phyloP scores from a whole-genome alignment of 2,888 invertebrate species.

The Mimumesa dahlbomi region DNA sequence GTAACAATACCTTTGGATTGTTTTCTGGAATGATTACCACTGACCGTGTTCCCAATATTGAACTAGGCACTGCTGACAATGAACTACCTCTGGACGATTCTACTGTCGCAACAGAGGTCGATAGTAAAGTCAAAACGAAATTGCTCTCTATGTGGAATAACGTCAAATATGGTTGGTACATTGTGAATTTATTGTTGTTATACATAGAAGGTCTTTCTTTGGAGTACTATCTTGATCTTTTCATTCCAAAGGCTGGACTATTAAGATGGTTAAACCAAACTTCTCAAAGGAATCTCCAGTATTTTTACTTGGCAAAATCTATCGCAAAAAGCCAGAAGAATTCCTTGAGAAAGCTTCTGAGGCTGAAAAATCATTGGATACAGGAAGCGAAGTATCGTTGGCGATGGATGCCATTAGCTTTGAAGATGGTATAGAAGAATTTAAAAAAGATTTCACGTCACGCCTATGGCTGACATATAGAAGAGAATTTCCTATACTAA shows the following conservation, averaged over 20 bases:
- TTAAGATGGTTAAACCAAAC: slow-evolving; percentile 86
- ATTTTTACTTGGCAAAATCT: slow-evolving; percentile 91
- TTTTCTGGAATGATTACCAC: slow-evolving; percentile 64
- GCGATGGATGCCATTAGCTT: slow-evolving; percentile 71
- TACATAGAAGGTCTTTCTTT: not conserved
- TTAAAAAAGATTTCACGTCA: slow-evolving; percentile 91
- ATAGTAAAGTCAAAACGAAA: slow-evolving; percentile 90
- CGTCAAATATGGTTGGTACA: slow-evolving; percentile 88
- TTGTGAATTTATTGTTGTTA: slow-evolving; percentile 49
- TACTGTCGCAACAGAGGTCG: slow-evolving; percentile 81
- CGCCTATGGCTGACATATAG: slow-evolving; percentile 94
- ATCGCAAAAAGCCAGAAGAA: slow-evolving; percentile 85
- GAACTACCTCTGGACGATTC: slow-evolving; percentile 69
- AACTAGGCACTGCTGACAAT: slow-evolving; percentile 57
- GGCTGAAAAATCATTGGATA: slow-evolving; percentile 71
- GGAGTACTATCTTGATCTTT: not conserved
- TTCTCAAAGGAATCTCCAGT: slow-evolving; percentile 94
- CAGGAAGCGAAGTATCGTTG: slow-evolving; percentile 73
- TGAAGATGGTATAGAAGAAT: slow-evolving; percentile 88
- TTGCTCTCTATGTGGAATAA: slow-evolving; percentile 95
- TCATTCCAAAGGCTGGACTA: slow-evolving; percentile 84
- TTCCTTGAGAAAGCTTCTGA: slow-evolving; percentile 74
- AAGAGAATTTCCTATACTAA: slow-evolving; percentile 90
- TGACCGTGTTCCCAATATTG: slow-evolving; percentile 69
- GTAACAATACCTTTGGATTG: slow-evolving; percentile 39